Base-by-base conservation (phyloP, 2,113 vertebrate genomes). In the Sminthopsis crassicaudata region DNA sequence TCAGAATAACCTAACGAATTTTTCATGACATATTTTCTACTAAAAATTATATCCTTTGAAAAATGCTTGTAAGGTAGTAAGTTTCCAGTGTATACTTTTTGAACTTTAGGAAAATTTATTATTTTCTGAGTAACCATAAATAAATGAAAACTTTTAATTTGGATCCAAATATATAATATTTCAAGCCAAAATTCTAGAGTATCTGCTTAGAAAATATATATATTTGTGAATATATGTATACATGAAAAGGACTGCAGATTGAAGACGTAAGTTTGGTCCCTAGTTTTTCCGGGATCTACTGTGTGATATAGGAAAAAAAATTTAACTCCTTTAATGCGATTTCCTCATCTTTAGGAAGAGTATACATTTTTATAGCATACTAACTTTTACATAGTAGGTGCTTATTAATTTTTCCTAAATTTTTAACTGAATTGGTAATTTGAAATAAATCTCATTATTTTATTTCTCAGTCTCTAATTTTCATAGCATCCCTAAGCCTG, bases 11-110 rank as follows among this genome's bases (percentile, higher is more conserved):
- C 96, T 96, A 88, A 30, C 22, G 48, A 60, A 95, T 94, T 95
- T 96, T 48, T 95, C 84, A 54, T 91, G 95, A 84, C 46, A 90
- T 92, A 36, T 9, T 51, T 96, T 89, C 95, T 36, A 91, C 30
- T 95, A 93, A 97, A 96, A 96, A 95, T 92, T 90, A 91, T 2
- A 91, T 46, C 46, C 84, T 95, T 27, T 94, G 55, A 94, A 92
- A 97, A 96, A 76, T 92, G 2, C 94, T 46, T 91, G 27, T 24
- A 48, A 26, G 53, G 23, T 51, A 9, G 2, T 90, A 53, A 14
- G 25, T 84, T 91, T 53, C 93, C 88, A 5, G 46, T 91, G 36
- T 95, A 14, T n/a, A 46, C 14, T 94, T 6, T 90, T 89, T 91
- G 30, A 25, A 92, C 57, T 5, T 5, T 84, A 23, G 48, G 89